These are phyloP conservation scores for Ephydatia muelleri DNA, from an alignment of 37 sponge, comb jelly and placozoan genomes.

Conservation along the genomic window DNA sequence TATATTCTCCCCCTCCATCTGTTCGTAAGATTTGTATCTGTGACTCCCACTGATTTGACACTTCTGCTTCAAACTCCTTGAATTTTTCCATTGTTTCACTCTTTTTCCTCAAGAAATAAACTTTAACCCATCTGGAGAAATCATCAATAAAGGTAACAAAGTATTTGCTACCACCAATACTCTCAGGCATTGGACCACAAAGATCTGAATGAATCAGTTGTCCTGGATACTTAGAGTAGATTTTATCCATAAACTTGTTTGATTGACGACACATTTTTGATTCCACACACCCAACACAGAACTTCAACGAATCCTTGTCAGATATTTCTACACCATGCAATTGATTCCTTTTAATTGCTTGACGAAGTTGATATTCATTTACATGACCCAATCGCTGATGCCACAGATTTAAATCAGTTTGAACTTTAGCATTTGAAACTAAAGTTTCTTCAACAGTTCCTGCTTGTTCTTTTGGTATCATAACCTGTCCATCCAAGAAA, in stretches of 20 bases:
- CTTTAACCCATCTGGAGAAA: conserved; percentile 53
- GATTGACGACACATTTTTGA: conserved; percentile 39
- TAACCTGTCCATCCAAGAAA: neutral
- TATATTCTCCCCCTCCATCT: conserved; percentile 65
- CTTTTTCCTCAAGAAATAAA: conserved; percentile 49
- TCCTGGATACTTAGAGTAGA: conserved; percentile 14
- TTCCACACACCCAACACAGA: conserved; percentile 53
- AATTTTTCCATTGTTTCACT: conserved; percentile 51
- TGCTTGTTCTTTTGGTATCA: neutral
- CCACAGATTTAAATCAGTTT: conserved; percentile 31
- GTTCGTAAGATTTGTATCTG: conserved; percentile 30
- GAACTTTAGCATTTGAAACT: neutral
- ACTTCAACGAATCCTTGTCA: neutral
- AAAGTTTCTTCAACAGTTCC: neutral
- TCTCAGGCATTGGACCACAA: conserved; percentile 59
- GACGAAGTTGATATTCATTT: conserved; percentile 19
- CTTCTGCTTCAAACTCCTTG: conserved; percentile 65
- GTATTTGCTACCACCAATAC: conserved; percentile 62
- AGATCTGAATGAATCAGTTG: conserved; percentile 58
- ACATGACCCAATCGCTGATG: conserved; percentile 59
- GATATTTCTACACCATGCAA: conserved; percentile 23
- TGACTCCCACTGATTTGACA: conserved; percentile 25
- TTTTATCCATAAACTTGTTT: conserved; percentile 42
- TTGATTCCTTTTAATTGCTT: conserved; percentile 28
- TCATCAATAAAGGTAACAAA: conserved; percentile 74